Evolutionary conservation across 2,113 vertebrate genomes (phyloP).

Genomic region (Mus pahari): DNA sequence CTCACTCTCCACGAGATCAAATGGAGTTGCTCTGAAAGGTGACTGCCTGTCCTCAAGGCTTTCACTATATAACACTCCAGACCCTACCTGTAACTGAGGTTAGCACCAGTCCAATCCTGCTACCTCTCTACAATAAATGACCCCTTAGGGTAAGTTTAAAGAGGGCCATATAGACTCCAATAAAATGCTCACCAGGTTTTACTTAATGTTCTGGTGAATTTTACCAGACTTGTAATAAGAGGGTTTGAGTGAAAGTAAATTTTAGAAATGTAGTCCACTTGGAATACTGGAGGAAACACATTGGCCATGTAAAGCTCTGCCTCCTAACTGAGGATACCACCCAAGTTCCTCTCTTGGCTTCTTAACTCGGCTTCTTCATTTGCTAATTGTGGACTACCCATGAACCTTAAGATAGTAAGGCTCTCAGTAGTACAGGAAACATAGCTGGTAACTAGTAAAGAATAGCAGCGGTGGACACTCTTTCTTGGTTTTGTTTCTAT

Average conservation of each 20-base stretch:
- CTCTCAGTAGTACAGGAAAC: rapidly evolving
- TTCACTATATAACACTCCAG: neutral
- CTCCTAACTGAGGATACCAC: neutral
- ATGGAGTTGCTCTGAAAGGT: neutral
- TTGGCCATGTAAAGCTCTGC: neutral
- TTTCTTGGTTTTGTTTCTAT: neutral
- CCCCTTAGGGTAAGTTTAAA: neutral
- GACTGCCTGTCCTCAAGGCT: neutral
- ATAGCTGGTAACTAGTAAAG: neutral
- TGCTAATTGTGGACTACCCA: neutral
- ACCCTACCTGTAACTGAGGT: neutral
- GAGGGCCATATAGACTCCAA: neutral
- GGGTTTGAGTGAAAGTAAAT: neutral
- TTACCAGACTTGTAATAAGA: slow-evolving; percentile 11
- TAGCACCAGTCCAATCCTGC: neutral
- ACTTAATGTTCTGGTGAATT: neutral
- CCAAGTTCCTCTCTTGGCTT: neutral
- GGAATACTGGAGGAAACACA: neutral
- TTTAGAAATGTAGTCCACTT: neutral
- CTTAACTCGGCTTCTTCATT: neutral
- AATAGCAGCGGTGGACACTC: neutral
- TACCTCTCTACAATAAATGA: neutral
- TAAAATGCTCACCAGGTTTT: slow-evolving; percentile 2
- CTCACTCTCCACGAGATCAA: neutral
- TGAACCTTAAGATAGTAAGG: neutral